phyloP scores from a whole-genome alignment of 92 coral and sea anemone genomes.

The Actinernus sp. region DNA sequence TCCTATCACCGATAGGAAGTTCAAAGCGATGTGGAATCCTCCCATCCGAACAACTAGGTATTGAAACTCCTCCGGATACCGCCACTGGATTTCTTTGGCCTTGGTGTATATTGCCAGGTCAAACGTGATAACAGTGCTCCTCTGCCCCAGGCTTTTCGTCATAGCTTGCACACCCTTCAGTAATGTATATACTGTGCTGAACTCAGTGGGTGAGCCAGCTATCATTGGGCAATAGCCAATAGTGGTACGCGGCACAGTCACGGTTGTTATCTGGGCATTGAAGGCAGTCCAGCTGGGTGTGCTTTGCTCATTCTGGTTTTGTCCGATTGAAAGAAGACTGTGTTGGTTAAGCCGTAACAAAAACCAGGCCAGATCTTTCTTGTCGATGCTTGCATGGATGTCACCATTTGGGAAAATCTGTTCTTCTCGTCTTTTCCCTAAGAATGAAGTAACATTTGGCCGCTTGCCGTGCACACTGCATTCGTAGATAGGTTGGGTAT shows the following conservation, averaged over 20 bases:
- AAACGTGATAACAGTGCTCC: constrained; percentile 35
- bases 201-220: constrained; percentile 57
- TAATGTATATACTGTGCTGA: constrained; percentile 61
- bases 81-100: constrained; percentile 69
- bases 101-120: constrained; percentile 63
- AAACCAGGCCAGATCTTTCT: constrained; percentile 43
- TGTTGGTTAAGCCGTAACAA: constrained; percentile 23
- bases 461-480: constrained; percentile 54
- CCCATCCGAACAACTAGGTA: constrained; percentile 53
- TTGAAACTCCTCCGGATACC: constrained; percentile 41
- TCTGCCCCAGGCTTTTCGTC: constrained; percentile 16
- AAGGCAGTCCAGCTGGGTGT: constrained; percentile 68
- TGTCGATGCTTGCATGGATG: background rate
- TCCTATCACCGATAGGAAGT: constrained; percentile 51
- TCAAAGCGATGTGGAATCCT: constrained; percentile 65
- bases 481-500: constrained; percentile 12
- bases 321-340: constrained; percentile 7
- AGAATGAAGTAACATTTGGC: constrained; percentile 32
- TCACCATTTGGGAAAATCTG: background rate
- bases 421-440: constrained; percentile 14
- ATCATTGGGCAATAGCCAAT: constrained; percentile 81
- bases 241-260: constrained; percentile 16
- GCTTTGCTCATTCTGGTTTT: constrained; percentile 20
- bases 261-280: constrained; percentile 44
- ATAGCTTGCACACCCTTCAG: constrained; percentile 32